Conservation (phyloP, 2,113 vertebrate genomes). For the Gasterosteus nipponicus region DNA sequence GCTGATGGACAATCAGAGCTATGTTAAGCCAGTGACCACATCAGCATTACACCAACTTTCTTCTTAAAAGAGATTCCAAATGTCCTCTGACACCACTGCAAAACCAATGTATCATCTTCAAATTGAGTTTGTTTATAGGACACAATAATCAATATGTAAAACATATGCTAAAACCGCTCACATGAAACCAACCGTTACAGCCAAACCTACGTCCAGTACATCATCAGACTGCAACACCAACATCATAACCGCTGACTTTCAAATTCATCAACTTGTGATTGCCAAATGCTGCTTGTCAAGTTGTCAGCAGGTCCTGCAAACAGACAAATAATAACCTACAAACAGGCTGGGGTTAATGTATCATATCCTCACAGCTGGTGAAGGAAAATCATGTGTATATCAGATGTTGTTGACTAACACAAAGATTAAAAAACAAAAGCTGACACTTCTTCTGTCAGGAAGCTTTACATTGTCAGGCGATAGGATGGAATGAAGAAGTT, state of each 20-base stretch:
- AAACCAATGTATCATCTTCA: not conserved
- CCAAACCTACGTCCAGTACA: not conserved
- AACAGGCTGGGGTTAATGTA: constrained; percentile 22
- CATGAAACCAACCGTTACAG: not conserved
- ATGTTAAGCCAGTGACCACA: constrained; percentile 21
- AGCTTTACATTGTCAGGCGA: constrained; percentile 10
- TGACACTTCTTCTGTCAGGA: not conserved
- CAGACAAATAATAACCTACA: not conserved
- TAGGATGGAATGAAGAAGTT: constrained; percentile 7
- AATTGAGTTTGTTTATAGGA: not conserved
- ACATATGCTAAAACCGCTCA: not conserved
- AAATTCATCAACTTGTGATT: not conserved
- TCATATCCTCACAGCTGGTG: constrained; percentile 6
- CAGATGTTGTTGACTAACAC: constrained; percentile 24
- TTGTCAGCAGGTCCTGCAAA: constrained; percentile 9
- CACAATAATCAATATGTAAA: not conserved
- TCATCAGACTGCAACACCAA: not conserved
- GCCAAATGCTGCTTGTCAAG: not conserved
- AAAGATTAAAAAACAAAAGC: constrained; percentile 29
- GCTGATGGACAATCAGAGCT: constrained; percentile 30
- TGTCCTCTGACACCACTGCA: not conserved
- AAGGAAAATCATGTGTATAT: constrained; percentile 10
- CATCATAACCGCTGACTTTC: not conserved
- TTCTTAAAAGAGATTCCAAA: constrained; percentile 14
- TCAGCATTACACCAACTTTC: not conserved